Base-by-base conservation (phyloP, 2,888 invertebrate species). In the Byasa hedistus region DNA sequence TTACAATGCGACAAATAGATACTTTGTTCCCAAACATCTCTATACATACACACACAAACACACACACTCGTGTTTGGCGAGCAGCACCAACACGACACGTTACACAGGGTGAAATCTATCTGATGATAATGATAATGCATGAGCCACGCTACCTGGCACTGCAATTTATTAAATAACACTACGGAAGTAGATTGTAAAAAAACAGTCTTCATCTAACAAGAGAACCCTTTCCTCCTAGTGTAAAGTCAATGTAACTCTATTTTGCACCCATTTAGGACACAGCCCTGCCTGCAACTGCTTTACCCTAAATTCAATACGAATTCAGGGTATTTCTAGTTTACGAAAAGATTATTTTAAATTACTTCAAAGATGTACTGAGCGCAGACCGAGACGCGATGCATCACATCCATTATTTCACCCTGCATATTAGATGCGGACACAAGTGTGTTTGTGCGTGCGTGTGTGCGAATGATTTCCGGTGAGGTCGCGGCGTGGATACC, bases 1-100 rank as follows among this genome's bases (percentile, higher is more conserved):
- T 51, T 51, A 51, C 21, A 61, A 59, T 55, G n/a, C 68, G 72
- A 69, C 71, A 75, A 71, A 72, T 71, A 91, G 92, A 91, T 91
- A 91, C 87, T 92, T 92, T 91, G 91, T 91, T 92, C 91, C 84
- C 57, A 51, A 32, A 17, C 58, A n/a, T 22, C 23, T 57, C 54
- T 27, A 23, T 32, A 36, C 21, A 27, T 32, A 70, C 76, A 74
- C 73, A 75, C 73, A 79, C 83, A 84, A 85, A 81, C 39, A 39
- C 39, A 39, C 39, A 39, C 39, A 39, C 39, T 39, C 15, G 15
- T 39, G 39, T 82, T 86, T 86, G 86, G 86, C 87, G 74, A 84
- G 87, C 87, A 85, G 86, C 87, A 84, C 84, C 87, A 86, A 72
- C 79, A 74, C 75, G 68, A 51, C n/a, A 12, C 51, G 57, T 55